Base-by-base conservation (phyloP, 2,797 vertebrate species). In the Corythornis leucogaster region DNA sequence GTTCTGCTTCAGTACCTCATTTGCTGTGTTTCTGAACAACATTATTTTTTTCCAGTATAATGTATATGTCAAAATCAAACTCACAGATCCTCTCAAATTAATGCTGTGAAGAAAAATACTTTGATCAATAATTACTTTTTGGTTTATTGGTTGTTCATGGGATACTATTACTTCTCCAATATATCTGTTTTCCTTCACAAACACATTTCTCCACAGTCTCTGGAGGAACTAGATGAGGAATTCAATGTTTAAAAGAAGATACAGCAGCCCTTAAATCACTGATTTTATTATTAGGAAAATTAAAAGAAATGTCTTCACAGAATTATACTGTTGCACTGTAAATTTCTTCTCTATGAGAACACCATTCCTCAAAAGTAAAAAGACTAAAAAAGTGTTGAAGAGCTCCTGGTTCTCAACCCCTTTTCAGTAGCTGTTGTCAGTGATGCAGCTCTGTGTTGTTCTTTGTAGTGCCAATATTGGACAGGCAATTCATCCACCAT, bases 111-210 rank as follows among this genome's bases (percentile, higher is more conserved):
- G 67, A 91, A 79, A 88, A 95, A 88, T 38, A 53, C 46, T 89
- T 89, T 84, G 15, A 77, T 90, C 82, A 67, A 90, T 94, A 90
- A 92, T 91, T 94, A 31, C 17, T 74, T 95, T 87, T 83, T 92
- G 33, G 19, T 63, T 87, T 83, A 78, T 54, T 87, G 28, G 28
- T 57, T 73, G 8, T 35, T 86, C 73, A 19, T 59, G 8, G 16
- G 43, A 85, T 76, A 54, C 8, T 30, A 15, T 43, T 80, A 25
- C 35, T 76, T 64, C 46, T 71, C 35, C 58, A 66, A 21, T 78
- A 55, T 19, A 57, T 90, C 43, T 70, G 28, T 42, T 91, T 92
- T 73, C 20, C 31, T 80, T 59, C 15, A 45, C 31, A 85, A 84
- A 68, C 25, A 16, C 24, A 67, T 81, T 81, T 89, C 18, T 54